Percentiles rank a stretch among this genome's conserved stretches.
Evolutionary conservation across 2,888 invertebrate genomes (phyloP).

Genomic region (Apocheima hispidaria): DNA sequence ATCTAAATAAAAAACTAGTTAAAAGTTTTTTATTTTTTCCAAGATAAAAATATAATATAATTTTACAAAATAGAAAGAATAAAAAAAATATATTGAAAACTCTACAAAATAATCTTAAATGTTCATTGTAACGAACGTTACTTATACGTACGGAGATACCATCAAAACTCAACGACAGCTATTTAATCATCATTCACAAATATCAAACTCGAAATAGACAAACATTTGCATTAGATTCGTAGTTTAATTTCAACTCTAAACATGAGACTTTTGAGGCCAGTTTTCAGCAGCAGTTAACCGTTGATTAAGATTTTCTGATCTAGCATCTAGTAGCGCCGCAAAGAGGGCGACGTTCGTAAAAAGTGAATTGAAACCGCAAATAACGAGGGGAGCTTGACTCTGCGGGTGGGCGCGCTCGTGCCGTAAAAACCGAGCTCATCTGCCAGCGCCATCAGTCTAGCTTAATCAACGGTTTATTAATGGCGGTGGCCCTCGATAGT

Average conservation of each 20-base stretch:
- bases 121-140: not conserved
- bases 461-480: conserved; percentile 80
- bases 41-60: no score
- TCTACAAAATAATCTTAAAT: not conserved
- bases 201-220: conserved; percentile 36
- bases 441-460: conserved; percentile 79
- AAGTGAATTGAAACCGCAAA: conserved; percentile 85
- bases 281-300: conserved; percentile 29
- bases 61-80: no score
- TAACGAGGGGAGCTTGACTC: conserved; percentile 77
- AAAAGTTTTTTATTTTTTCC: no score
- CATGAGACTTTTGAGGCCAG: conserved; percentile 8
- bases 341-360: conserved; percentile 80
- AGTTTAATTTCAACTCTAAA: conserved; percentile 23
- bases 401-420: conserved; percentile 84
- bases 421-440: conserved; percentile 84
- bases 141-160: conserved; percentile 18
- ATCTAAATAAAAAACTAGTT: no score
- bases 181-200: conserved; percentile 36
- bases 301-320: conserved; percentile 64
- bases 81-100: conserved; percentile 3
- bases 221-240: conserved; percentile 34
- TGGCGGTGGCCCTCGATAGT: conserved; percentile 62
- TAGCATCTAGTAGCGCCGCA: conserved; percentile 64
- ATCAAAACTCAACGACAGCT: conserved; percentile 23